Evolutionary conservation across 2,888 invertebrate genomes (phyloP).

Genomic region (Meteorus colon): DNA sequence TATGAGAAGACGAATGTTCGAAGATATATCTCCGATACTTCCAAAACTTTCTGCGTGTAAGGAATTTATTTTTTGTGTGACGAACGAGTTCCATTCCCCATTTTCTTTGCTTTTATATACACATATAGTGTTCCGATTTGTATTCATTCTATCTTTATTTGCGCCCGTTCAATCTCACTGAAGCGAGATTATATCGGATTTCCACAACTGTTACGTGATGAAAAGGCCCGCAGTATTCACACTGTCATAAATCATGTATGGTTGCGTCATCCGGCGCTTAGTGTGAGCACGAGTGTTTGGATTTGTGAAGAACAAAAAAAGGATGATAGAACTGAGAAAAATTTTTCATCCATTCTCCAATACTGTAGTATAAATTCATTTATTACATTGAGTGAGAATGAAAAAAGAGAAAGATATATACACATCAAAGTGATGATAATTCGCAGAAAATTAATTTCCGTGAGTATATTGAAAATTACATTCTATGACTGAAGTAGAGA

Average conservation of each 20-base stretch:
- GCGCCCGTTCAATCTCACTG: neutral
- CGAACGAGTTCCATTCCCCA: too few species aligned
- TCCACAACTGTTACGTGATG: slow-evolving; percentile 47
- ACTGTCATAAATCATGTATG: slow-evolving; percentile 55
- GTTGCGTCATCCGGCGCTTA: neutral
- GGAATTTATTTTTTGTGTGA: neutral
- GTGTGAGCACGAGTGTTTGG: neutral
- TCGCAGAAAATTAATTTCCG: too few species aligned
- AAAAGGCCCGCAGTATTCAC: slow-evolving; percentile 19
- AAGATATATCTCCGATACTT: too few species aligned
- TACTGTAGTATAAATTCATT: too few species aligned
- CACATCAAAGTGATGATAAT: too few species aligned
- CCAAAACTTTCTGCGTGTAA: neutral
- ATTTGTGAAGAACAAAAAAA: neutral
- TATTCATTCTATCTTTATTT: slow-evolving; percentile 26
- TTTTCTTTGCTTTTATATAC: neutral
- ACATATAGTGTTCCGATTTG: slow-evolving; percentile 27
- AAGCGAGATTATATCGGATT: slow-evolving; percentile 56
- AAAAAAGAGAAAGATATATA: too few species aligned
- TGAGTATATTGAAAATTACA: too few species aligned
- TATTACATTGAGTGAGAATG: too few species aligned
- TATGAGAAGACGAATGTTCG: neutral
- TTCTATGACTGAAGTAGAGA: too few species aligned
- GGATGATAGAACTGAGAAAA: neutral
- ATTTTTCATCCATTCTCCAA: too few species aligned